Evolutionary conservation across 1,140 invertebrate genomes (phyloP).

Genomic region (Amyelois transitella): DNA sequence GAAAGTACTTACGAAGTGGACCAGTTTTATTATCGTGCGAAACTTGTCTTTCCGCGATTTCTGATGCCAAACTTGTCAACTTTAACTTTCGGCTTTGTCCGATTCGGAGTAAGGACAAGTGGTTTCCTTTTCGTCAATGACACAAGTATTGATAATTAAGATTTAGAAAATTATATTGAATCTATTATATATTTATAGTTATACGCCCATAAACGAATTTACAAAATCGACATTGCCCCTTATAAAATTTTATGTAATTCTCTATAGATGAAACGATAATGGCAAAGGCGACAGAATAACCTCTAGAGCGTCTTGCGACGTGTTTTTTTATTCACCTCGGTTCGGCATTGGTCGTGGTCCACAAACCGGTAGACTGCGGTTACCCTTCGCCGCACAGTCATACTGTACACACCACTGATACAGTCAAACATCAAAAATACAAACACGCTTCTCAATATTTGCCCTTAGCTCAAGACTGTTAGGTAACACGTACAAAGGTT

Average conservation of each 20-base stretch:
- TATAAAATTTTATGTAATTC: too few relatives aligned
- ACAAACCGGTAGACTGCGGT: conserved; percentile 62
- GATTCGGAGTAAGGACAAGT: not conserved
- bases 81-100: not conserved
- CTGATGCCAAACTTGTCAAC: not conserved
- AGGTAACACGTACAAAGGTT: not conserved
- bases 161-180: too few relatives aligned
- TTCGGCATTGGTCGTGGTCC: conserved; percentile 57
- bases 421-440: not conserved
- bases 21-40: conserved; percentile 22
- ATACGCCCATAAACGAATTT: too few relatives aligned
- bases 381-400: conserved; percentile 59
- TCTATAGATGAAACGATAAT: not conserved
- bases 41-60: conserved; percentile 19
- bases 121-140: conserved; percentile 3
- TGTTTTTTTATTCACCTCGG: conserved; percentile 57
- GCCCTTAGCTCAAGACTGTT: not conserved
- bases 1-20: conserved; percentile 23
- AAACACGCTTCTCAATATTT: not conserved
- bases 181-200: conserved; percentile 21
- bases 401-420: conserved; percentile 20
- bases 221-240: too few relatives aligned
- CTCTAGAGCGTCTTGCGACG: conserved; percentile 50
- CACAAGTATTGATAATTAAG: too few relatives aligned
- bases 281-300: conserved; percentile 13